Percentiles rank a stretch among this genome's conserved stretches.
Evolutionary conservation across 1,140 invertebrate species (phyloP).

Genomic region (Diploscapter pachys): DNA sequence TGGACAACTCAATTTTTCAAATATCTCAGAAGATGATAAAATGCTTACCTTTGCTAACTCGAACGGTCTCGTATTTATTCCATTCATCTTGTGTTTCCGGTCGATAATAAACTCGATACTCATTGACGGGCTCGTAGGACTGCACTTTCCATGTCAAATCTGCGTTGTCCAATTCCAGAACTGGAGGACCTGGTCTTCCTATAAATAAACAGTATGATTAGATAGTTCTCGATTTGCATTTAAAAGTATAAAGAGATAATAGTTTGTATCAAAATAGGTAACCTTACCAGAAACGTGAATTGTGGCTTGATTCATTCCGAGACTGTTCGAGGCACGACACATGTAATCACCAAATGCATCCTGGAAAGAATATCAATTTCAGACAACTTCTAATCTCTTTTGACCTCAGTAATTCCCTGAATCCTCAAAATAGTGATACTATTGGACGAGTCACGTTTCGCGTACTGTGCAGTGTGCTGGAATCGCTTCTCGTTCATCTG

Average conservation of each 20-base stretch:
- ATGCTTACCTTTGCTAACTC: conserved; percentile 19
- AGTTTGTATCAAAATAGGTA: conserved; percentile 20
- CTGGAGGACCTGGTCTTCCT: conserved; percentile 31
- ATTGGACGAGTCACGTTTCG: too few relatives aligned
- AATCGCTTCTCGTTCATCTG: conserved; percentile 30
- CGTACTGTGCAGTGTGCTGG: conserved; percentile 18
- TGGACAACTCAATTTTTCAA: too few relatives aligned
- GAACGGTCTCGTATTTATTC: conserved; percentile 5
- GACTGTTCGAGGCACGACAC: conserved; percentile 31
- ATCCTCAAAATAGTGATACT: conserved; percentile 7
- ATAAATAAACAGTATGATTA: conserved; percentile 4
- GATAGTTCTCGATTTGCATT: conserved; percentile 7
- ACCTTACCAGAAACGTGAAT: conserved; percentile 34
- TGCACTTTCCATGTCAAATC: conserved; percentile 27
- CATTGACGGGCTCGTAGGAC: conserved; percentile 17
- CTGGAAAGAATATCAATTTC: not conserved
- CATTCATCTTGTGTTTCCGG: conserved; percentile 23
- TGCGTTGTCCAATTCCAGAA: conserved; percentile 12
- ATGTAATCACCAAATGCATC: conserved; percentile 32
- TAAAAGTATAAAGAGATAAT: conserved; percentile 2
- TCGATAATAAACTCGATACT: conserved; percentile 23
- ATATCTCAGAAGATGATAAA: too few relatives aligned
- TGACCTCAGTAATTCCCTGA: conserved; percentile 26
- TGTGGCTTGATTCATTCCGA: conserved; percentile 21
- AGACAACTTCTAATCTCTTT: not conserved